Evolutionary conservation across 2,113 vertebrate genomes (phyloP).

Genomic region (Ursus arctos): DNA sequence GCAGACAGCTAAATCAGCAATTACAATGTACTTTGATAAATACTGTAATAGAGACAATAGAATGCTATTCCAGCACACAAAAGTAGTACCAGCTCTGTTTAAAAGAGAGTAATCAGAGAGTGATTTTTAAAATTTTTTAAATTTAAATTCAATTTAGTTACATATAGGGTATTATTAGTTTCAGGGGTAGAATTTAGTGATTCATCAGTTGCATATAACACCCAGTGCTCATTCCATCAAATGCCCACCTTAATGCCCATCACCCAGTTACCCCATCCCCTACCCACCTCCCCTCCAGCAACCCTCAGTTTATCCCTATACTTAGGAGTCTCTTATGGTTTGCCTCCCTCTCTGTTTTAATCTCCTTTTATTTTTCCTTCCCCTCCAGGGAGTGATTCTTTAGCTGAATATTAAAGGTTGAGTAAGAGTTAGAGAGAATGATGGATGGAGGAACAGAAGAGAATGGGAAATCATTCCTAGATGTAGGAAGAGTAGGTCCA

Average conservation of each 20-base stretch:
- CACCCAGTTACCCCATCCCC: neutral
- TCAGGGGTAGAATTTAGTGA: neutral
- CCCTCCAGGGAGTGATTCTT: neutral
- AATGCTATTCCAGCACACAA: neutral
- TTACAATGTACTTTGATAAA: neutral
- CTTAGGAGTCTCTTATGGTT: neutral
- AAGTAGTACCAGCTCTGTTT: neutral
- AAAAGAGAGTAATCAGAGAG: neutral
- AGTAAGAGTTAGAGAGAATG: neutral
- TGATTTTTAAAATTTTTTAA: neutral
- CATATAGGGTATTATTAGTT: neutral
- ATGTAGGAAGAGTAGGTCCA: neutral
- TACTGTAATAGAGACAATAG: neutral
- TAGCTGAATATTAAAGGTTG: neutral
- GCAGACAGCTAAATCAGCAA: neutral
- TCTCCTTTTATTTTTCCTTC: neutral
- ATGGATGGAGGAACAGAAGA: neutral
- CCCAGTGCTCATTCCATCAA: neutral
- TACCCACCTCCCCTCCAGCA: neutral
- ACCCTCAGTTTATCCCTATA: neutral
- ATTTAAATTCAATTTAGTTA: neutral
- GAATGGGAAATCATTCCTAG: neutral
- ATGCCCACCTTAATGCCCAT: neutral
- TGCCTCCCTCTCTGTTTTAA: neutral
- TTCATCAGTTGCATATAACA: neutral